Evolutionary conservation across 2,797 vertebrate species (phyloP).

Genomic region (Lophotriccus pileatus): DNA sequence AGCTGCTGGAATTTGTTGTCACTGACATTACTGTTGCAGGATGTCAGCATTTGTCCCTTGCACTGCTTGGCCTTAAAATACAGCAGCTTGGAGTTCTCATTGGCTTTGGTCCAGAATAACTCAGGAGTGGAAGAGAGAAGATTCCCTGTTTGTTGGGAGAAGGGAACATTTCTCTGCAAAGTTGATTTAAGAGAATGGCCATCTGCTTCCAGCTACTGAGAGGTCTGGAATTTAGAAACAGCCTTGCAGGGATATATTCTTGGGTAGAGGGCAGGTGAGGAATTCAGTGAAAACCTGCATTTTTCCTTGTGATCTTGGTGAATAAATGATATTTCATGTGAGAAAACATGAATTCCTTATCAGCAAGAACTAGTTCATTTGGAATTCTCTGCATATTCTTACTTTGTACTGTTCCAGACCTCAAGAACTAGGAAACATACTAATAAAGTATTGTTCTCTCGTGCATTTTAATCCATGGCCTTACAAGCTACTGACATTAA

Average conservation of each 20-base stretch:
- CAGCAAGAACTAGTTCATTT: background rate
- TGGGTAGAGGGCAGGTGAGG: constrained; percentile 2
- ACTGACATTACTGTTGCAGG: background rate
- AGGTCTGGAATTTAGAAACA: constrained; percentile 22
- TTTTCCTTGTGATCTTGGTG: constrained; percentile 23
- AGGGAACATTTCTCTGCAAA: background rate
- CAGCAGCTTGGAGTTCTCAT: background rate
- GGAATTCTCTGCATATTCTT: constrained; percentile 2
- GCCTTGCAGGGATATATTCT: background rate
- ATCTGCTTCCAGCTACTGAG: constrained; percentile 13
- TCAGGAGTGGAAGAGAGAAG: background rate
- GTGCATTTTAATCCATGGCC: constrained; percentile 10
- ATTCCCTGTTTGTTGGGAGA: background rate
- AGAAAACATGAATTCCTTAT: background rate
- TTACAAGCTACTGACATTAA: constrained; percentile 13
- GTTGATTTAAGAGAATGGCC: background rate
- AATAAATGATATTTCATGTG: background rate
- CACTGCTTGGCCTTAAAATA: background rate
- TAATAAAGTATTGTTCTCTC: background rate
- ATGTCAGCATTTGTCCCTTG: background rate
- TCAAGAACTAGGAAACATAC: background rate
- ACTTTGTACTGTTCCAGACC: background rate
- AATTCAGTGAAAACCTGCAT: constrained; percentile 9
- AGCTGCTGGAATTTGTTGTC: background rate
- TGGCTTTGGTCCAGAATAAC: background rate